Evolutionary conservation across 2,888 invertebrate species (phyloP).

Genomic region (Dicranocentrus wangi): DNA sequence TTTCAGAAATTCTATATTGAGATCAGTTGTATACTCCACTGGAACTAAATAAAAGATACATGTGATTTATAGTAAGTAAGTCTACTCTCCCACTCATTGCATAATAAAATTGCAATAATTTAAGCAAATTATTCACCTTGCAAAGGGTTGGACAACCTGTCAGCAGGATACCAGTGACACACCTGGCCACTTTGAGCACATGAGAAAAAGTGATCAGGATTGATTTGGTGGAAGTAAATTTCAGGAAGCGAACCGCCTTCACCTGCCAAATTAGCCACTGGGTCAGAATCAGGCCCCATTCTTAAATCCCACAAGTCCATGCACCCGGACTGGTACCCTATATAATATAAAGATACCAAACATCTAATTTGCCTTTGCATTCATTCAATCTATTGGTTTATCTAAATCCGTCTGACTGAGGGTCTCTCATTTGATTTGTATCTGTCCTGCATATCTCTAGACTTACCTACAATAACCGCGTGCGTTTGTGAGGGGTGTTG

Average conservation of each 20-base stretch:
- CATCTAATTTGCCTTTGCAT: too few relatives aligned
- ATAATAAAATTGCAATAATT: not conserved
- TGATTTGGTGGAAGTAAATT: conserved; percentile 70
- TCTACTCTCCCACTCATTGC: not conserved
- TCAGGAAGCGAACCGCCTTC: conserved; percentile 69
- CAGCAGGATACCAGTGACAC: conserved; percentile 70
- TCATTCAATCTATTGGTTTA: too few relatives aligned
- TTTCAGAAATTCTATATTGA: conserved; percentile 71
- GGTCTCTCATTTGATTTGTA: too few relatives aligned
- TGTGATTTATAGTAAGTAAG: not conserved
- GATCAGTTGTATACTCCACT: conserved; percentile 55
- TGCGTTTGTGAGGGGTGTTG: conserved; percentile 71
- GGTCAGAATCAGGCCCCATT: conserved; percentile 64
- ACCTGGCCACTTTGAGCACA: conserved; percentile 70
- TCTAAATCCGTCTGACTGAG: too few relatives aligned
- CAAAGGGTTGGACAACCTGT: conserved; percentile 45
- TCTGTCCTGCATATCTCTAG: too few relatives aligned
- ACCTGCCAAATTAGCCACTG: conserved; percentile 69
- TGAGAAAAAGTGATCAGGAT: conserved; percentile 71
- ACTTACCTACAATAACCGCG: conserved; percentile 67
- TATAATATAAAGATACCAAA: too few relatives aligned
- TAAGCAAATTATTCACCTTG: conserved; percentile 40
- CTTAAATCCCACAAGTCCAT: conserved; percentile 72
- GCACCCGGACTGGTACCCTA: conserved; percentile 71
- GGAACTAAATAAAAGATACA: conserved; percentile 47